A percentile compares a stretch with the other conserved stretches of the same genome.
These are phyloP conservation scores for Nasalis larvatus DNA, from an alignment of 2,113 vertebrate genomes.

Conservation along the genomic window DNA sequence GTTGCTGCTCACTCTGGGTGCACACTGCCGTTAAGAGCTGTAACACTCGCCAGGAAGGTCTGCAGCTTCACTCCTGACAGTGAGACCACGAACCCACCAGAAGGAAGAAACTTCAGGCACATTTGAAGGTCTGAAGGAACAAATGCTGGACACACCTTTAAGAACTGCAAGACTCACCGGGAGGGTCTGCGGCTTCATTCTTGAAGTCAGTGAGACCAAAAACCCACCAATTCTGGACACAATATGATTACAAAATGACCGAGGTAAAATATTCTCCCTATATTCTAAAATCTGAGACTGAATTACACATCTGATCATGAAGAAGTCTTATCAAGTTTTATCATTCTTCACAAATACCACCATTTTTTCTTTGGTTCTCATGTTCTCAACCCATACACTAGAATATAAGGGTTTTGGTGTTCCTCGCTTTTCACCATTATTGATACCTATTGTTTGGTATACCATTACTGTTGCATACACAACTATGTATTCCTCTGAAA, in stretches of 20 bases:
- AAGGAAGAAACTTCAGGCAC: too few species aligned
- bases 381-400: neutral
- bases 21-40: too few species aligned
- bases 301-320: neutral
- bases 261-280: neutral
- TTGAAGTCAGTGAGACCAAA: too few species aligned
- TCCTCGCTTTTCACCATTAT: neutral
- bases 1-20: too few species aligned
- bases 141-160: too few species aligned
- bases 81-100: too few species aligned
- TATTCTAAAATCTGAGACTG: neutral
- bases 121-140: too few species aligned
- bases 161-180: too few species aligned
- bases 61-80: too few species aligned
- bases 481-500: neutral
- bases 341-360: neutral
- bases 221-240: too few species aligned
- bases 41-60: too few species aligned
- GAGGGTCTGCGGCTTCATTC: too few species aligned
- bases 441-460: neutral
- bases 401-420: neutral
- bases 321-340: neutral
- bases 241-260: neutral
- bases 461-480: neutral
- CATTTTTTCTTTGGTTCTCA: neutral